Evolutionary conservation across 2,888 invertebrate genomes (phyloP).

Genomic region (Agonopterix arenella): DNA sequence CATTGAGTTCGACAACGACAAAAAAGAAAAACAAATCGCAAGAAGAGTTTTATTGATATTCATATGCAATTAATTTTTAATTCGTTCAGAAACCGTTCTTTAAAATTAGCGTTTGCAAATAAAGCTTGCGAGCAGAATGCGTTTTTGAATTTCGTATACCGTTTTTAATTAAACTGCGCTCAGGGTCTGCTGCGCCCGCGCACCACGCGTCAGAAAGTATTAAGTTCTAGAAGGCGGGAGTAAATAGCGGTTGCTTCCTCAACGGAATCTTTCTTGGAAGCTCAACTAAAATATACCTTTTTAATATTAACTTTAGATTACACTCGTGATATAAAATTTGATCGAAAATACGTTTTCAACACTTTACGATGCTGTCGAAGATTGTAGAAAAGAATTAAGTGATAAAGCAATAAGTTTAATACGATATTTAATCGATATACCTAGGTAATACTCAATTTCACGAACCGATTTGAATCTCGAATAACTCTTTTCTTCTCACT

Average conservation of each 20-base stretch:
- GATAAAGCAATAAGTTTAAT: neutral
- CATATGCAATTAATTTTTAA: slow-evolving; percentile 3
- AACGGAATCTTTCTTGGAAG: slow-evolving; percentile 33
- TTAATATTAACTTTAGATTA: slow-evolving; percentile 37
- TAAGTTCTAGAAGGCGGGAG: slow-evolving; percentile 34
- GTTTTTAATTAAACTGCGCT: slow-evolving; percentile 58
- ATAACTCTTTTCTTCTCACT: neutral
- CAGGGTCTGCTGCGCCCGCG: slow-evolving; percentile 26
- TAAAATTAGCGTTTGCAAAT: slow-evolving; percentile 33
- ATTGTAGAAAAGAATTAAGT: neutral
- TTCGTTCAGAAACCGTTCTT: slow-evolving; percentile 5
- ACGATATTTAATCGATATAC: no score
- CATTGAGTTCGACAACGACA: neutral
- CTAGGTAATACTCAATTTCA: neutral
- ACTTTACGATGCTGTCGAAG: slow-evolving; percentile 3
- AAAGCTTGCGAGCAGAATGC: slow-evolving; percentile 25
- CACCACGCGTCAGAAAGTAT: slow-evolving; percentile 50
- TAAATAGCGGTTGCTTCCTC: slow-evolving; percentile 34
- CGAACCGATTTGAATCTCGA: neutral
- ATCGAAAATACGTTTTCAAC: slow-evolving; percentile 16
- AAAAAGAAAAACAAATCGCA: neutral
- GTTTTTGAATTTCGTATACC: slow-evolving; percentile 46
- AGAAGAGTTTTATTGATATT: neutral
- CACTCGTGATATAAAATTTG: slow-evolving; percentile 19
- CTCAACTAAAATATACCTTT: slow-evolving; percentile 25